Evolutionary conservation across 2,113 vertebrate genomes (phyloP).

Genomic region (Pleuronectes platessa): DNA sequence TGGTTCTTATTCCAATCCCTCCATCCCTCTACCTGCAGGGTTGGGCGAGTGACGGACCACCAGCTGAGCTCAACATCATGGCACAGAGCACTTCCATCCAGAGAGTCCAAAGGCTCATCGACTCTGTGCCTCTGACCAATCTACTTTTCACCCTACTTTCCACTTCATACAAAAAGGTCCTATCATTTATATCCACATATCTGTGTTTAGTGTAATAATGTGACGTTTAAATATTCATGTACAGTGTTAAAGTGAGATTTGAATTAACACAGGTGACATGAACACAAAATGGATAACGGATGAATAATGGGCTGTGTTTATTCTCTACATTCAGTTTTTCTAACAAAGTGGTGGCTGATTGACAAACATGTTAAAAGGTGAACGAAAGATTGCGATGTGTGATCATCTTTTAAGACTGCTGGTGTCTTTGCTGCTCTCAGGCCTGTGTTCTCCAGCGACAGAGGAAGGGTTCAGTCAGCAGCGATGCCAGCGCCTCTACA

Average conservation of each 20-base stretch:
- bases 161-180: conserved; percentile 96
- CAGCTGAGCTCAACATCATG: conserved; percentile 95
- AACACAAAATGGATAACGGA: background rate
- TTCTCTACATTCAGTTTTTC: background rate
- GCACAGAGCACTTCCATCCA: conserved; percentile 98
- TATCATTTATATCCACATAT: background rate
- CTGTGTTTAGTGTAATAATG: background rate
- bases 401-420: background rate
- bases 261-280: background rate
- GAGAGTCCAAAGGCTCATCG: conserved; percentile 94
- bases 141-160: conserved; percentile 94
- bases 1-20: background rate
- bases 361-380: background rate
- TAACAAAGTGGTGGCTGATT: background rate
- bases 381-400: background rate
- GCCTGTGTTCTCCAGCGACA: conserved; percentile 97
- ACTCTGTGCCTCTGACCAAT: conserved; percentile 96
- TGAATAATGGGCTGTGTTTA: background rate
- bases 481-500: conserved; percentile 96
- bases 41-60: conserved; percentile 93
- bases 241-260: background rate
- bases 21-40: conserved; percentile 75
- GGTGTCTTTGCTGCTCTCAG: conserved; percentile 69
- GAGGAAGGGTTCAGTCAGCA: conserved; percentile 98
- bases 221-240: background rate